These are phyloP conservation scores for Neodiprion fabricii DNA, from an alignment of 1,140 invertebrate species.

Conservation along the genomic window DNA sequence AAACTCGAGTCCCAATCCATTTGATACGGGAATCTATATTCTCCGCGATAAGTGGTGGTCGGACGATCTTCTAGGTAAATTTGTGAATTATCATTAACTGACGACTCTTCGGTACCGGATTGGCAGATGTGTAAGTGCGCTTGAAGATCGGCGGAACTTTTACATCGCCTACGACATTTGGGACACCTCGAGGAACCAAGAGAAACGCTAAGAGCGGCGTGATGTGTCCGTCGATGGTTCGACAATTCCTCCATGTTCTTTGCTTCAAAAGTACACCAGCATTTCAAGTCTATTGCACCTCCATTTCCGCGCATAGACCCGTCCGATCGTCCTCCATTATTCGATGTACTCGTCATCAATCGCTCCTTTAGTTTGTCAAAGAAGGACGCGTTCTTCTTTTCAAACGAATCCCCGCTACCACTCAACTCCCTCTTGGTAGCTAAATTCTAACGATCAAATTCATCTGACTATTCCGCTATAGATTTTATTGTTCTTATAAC, in stretches of 20 bases:
- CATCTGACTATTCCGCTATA: not conserved
- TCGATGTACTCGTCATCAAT: constrained; percentile 60
- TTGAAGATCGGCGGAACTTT: constrained; percentile 78
- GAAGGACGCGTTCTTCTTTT: constrained; percentile 79
- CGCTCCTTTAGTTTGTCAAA: constrained; percentile 83
- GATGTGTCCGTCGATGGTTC: constrained; percentile 54
- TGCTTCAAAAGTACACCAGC: constrained; percentile 59
- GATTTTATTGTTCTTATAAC: not conserved
- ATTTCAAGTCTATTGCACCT: constrained; percentile 51
- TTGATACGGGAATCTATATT: constrained; percentile 51
- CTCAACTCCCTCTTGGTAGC: constrained; percentile 45
- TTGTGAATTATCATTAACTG: constrained; percentile 42
- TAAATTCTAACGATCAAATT: constrained; percentile 6
- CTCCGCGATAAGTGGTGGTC: constrained; percentile 44
- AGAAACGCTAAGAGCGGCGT: constrained; percentile 55
- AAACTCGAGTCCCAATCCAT: constrained; percentile 50
- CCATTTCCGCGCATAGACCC: constrained; percentile 48
- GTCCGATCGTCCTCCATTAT: constrained; percentile 58
- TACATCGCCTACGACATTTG: constrained; percentile 83
- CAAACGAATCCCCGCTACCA: constrained; percentile 54
- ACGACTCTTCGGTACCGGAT: constrained; percentile 56
- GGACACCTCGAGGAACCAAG: constrained; percentile 82
- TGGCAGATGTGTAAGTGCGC: constrained; percentile 75
- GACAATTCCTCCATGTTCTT: constrained; percentile 47
- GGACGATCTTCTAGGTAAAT: constrained; percentile 40